Conservation (phyloP, 2,888 invertebrate genomes). For the Drosophila melanosoma region DNA sequence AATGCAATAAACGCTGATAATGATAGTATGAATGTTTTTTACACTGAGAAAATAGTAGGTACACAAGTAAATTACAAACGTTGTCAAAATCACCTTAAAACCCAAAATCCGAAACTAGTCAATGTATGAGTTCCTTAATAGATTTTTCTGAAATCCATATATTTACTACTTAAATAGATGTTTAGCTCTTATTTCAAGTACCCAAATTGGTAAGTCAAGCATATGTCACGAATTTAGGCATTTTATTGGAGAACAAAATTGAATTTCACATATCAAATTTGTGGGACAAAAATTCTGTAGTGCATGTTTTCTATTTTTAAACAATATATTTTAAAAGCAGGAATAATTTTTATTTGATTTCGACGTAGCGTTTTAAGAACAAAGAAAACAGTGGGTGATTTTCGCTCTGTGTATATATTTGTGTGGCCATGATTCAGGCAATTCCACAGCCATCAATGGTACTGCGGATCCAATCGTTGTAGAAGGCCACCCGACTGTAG, state of each 20-base stretch:
- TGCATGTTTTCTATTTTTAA: background rate
- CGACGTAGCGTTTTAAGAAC: background rate
- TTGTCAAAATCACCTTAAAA: background rate
- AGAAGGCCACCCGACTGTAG: constrained; percentile 74
- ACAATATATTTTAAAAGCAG: background rate
- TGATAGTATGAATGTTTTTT: background rate
- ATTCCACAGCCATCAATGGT: constrained; percentile 55
- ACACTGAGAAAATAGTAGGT: background rate
- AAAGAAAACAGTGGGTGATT: background rate
- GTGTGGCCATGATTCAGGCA: constrained; percentile 26
- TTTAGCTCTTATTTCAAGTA: background rate
- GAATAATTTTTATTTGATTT: background rate
- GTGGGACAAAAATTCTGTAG: background rate
- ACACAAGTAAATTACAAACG: background rate
- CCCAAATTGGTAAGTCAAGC: background rate
- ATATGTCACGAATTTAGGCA: too few relatives aligned
- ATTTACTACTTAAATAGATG: background rate
- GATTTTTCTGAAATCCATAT: background rate
- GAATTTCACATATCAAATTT: background rate
- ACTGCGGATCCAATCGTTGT: constrained; percentile 77
- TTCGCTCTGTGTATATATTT: background rate
- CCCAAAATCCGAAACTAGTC: background rate
- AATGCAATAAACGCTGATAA: constrained; percentile 36
- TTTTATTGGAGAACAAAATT: too few relatives aligned
- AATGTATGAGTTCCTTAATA: background rate